These are phyloP conservation scores for Edolisoma coerulescens DNA, from an alignment of 2,113 vertebrate genomes.

Conservation along the genomic window DNA sequence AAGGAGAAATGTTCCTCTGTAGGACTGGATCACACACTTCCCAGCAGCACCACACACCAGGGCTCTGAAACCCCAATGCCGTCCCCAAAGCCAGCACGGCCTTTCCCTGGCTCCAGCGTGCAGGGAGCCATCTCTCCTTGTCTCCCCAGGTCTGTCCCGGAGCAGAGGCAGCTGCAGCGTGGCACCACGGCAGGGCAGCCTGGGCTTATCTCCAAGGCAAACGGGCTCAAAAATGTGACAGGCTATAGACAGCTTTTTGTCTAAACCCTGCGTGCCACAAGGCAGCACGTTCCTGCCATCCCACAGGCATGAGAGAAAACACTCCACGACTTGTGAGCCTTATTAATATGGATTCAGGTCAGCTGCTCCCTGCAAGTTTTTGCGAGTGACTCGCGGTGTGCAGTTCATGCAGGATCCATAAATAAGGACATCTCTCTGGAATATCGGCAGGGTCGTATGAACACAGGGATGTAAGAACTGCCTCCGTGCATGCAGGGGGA, in stretches of 20 bases:
- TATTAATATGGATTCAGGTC: constrained; percentile 66
- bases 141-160: rapidly evolving
- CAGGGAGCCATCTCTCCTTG: rapidly evolving
- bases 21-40: background rate
- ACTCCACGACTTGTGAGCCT: constrained; percentile 28
- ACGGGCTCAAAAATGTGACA: background rate
- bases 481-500: background rate
- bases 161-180: background rate
- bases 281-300: background rate
- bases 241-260: background rate
- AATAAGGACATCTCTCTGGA: constrained; percentile 4
- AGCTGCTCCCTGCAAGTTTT: constrained; percentile 28
- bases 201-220: constrained; percentile 8
- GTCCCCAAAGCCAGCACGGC: rapidly evolving
- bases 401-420: constrained; percentile 13
- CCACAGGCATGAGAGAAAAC: background rate
- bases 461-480: background rate
- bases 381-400: constrained; percentile 5
- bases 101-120: rapidly evolving
- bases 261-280: background rate
- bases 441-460: background rate
- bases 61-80: background rate
- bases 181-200: background rate
- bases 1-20: background rate
- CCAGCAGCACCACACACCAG: background rate